Percentiles rank a stretch among this genome's conserved stretches.
phyloP scores from a whole-genome alignment of 2,888 invertebrate species.

The Brachypterus glaber region DNA sequence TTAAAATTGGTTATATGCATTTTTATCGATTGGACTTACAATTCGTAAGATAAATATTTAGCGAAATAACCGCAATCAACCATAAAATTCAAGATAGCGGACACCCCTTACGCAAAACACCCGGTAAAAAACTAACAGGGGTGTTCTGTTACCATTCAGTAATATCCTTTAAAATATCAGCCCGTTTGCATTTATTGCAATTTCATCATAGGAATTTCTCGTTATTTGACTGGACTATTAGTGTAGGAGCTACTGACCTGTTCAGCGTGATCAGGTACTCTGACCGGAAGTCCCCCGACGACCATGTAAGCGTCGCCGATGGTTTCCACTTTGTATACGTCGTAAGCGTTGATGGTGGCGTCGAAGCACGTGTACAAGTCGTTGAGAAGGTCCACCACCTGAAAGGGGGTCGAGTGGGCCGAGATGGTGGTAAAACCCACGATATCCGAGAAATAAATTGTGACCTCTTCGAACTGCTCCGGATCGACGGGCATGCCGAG shows the following conservation, averaged over 20 bases:
- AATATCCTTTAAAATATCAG: too few species aligned
- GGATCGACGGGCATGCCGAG: slow-evolving; percentile 85
- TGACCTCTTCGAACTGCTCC: slow-evolving; percentile 85
- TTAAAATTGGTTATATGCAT: too few species aligned
- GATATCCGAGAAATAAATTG: slow-evolving; percentile 91
- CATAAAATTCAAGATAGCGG: too few species aligned
- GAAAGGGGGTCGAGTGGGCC: slow-evolving; percentile 83
- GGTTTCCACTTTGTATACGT: slow-evolving; percentile 89
- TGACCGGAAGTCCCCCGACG: slow-evolving; percentile 75
- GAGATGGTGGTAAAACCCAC: slow-evolving; percentile 91
- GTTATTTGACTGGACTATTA: too few species aligned
- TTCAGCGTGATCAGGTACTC: slow-evolving; percentile 73
- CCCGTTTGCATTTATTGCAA: too few species aligned
- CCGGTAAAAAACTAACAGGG: too few species aligned
- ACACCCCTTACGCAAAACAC: too few species aligned
- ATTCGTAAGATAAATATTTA: too few species aligned
- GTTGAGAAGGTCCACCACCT: slow-evolving; percentile 81
- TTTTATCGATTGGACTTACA: too few species aligned
- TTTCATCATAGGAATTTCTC: too few species aligned
- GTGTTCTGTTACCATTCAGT: too few species aligned
- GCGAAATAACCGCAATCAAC: too few species aligned
- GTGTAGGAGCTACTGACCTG: slow-evolving; percentile 30
- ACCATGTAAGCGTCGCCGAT: slow-evolving; percentile 96
- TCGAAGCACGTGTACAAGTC: slow-evolving; percentile 91
- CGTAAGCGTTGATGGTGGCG: slow-evolving; percentile 84